Conservation (phyloP, 2,113 vertebrate genomes). For the Azemiops feae region DNA sequence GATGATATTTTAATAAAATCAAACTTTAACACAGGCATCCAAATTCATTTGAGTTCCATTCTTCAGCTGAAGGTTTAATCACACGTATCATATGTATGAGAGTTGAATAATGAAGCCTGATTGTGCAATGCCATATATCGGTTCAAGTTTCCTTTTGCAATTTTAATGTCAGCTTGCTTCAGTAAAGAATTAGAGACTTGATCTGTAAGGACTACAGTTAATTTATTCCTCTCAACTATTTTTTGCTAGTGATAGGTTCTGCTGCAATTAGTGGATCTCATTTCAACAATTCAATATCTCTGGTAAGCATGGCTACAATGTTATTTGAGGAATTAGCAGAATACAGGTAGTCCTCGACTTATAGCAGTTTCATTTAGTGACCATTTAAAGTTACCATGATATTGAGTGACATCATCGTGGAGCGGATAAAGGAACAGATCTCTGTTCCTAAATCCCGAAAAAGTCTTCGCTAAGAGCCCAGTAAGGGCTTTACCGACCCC, state of each 20-base stretch:
- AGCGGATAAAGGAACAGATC: too few species aligned
- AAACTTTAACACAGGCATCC: neutral
- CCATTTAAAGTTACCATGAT: neutral
- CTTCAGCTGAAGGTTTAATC: neutral
- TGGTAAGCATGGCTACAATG: neutral
- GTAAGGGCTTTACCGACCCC: too few species aligned
- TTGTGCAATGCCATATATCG: neutral
- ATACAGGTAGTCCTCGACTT: neutral
- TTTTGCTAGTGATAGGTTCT: neutral
- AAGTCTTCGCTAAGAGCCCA: too few species aligned
- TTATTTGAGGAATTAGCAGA: neutral
- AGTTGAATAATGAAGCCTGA: neutral
- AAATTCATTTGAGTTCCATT: neutral
- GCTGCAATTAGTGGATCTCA: neutral
- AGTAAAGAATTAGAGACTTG: neutral
- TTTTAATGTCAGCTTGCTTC: neutral
- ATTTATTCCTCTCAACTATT: neutral
- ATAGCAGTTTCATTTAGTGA: neutral
- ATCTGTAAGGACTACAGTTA: neutral
- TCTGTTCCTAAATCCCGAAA: too few species aligned
- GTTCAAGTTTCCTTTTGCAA: neutral
- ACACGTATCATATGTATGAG: neutral
- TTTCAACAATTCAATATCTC: neutral
- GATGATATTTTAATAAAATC: neutral
- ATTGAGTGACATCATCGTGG: too few species aligned